Conservation (phyloP, 2,888 invertebrate genomes). For the Mesochorus sp. region DNA sequence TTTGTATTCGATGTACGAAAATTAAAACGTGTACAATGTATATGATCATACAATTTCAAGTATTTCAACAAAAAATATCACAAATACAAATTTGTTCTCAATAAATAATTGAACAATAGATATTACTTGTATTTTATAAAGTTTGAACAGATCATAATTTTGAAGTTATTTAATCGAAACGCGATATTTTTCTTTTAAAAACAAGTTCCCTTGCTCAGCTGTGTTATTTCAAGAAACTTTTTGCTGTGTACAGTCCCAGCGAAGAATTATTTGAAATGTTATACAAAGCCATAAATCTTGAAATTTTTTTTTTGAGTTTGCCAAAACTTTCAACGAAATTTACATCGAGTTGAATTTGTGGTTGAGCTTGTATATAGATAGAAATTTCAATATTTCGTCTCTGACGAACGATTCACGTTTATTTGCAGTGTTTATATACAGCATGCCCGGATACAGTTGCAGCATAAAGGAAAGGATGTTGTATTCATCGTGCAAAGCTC, state of each 20-base stretch:
- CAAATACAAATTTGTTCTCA: no score
- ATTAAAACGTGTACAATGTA: no score
- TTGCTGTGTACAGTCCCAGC: background rate
- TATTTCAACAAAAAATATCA: no score
- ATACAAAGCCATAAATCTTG: background rate
- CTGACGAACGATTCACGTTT: constrained; percentile 3
- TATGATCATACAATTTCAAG: no score
- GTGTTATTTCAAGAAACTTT: background rate
- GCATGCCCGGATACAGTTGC: constrained; percentile 98
- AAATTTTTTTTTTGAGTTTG: background rate
- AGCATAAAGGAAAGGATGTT: constrained; percentile 99
- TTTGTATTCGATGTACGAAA: no score
- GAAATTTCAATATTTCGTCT: background rate
- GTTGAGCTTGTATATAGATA: background rate
- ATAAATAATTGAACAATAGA: no score
- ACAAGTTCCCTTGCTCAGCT: no score
- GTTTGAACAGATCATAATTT: no score
- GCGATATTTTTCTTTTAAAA: no score
- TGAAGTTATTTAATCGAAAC: no score
- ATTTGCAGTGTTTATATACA: constrained; percentile 96
- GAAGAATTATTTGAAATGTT: background rate
- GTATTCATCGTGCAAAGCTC: constrained; percentile 98
- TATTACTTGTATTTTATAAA: no score
- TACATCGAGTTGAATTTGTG: background rate
- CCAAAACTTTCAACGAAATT: no score